These are phyloP conservation scores for Gallinago jamesoni DNA, from an alignment of 2,113 vertebrate species.

Conservation along the genomic window DNA sequence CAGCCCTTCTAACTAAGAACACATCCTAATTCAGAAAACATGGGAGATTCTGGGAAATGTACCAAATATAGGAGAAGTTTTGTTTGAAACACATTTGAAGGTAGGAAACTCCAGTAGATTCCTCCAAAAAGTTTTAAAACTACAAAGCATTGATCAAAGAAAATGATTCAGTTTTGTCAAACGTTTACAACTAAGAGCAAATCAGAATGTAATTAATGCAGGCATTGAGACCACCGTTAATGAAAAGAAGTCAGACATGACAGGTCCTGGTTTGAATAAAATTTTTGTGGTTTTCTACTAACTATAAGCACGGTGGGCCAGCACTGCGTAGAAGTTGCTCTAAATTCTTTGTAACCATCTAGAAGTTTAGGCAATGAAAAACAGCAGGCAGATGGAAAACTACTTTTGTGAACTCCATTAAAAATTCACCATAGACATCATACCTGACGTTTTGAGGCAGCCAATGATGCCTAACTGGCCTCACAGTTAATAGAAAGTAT, in stretches of 20 bases:
- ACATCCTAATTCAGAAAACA: neutral
- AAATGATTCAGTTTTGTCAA: neutral
- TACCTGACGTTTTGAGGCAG: neutral
- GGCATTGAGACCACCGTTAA: neutral
- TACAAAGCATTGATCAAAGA: neutral
- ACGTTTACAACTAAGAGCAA: neutral
- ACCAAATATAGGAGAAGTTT: neutral
- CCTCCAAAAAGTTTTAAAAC: neutral
- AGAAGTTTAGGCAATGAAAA: neutral
- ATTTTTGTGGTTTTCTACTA: neutral
- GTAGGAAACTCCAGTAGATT: neutral
- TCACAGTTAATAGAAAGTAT: neutral
- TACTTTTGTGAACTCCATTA: neutral
- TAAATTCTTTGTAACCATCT: neutral
- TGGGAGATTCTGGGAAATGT: neutral
- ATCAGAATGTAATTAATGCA: neutral
- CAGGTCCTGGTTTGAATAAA: neutral
- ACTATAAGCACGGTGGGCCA: neutral
- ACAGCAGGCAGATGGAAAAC: neutral
- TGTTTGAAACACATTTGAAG: neutral
- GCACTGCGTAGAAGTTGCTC: neutral
- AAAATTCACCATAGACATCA: neutral
- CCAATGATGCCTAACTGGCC: neutral
- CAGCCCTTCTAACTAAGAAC: neutral
- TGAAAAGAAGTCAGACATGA: neutral